phyloP scores from a whole-genome alignment of 2,113 vertebrate genomes.

The Cavia aperea region DNA sequence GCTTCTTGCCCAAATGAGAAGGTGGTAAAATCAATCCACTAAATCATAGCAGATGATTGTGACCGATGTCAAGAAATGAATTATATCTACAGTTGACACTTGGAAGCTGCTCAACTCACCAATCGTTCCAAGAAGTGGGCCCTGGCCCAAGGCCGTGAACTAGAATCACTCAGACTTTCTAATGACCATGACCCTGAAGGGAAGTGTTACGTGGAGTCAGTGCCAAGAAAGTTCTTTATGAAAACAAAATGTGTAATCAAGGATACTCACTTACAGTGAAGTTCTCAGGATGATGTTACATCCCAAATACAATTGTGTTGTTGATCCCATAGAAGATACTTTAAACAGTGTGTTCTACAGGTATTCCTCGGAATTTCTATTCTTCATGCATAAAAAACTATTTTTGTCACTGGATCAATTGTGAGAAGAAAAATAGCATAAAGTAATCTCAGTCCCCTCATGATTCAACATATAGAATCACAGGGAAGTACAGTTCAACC shows the following conservation, averaged over 20 bases:
- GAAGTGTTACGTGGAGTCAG: neutral
- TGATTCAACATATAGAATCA: neutral
- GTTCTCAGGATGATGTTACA: neutral
- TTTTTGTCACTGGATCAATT: neutral
- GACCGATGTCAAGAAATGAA: neutral
- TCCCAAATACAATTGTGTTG: neutral
- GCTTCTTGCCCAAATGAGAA: neutral
- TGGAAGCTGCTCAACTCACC: slow-evolving; percentile 35
- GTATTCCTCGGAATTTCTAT: neutral
- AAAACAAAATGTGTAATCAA: slow-evolving; percentile 11
- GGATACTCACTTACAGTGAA: neutral
- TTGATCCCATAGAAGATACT: neutral
- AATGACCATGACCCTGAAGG: neutral
- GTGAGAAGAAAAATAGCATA: neutral
- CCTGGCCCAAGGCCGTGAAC: neutral
- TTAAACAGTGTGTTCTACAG: neutral
- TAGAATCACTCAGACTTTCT: slow-evolving; percentile 28
- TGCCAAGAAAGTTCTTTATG: slow-evolving; percentile 41
- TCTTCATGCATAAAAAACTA: neutral
- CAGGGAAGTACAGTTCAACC: neutral
- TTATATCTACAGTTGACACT: slow-evolving; percentile 3
- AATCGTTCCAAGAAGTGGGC: slow-evolving; percentile 44
- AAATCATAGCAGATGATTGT: neutral
- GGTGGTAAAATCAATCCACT: slow-evolving; percentile 13
- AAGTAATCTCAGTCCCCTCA: neutral